Evolutionary conservation across 2,888 invertebrate species (phyloP), one percentile per base, ranked within the genome.

Genomic region (Eristalis tenax): DNA sequence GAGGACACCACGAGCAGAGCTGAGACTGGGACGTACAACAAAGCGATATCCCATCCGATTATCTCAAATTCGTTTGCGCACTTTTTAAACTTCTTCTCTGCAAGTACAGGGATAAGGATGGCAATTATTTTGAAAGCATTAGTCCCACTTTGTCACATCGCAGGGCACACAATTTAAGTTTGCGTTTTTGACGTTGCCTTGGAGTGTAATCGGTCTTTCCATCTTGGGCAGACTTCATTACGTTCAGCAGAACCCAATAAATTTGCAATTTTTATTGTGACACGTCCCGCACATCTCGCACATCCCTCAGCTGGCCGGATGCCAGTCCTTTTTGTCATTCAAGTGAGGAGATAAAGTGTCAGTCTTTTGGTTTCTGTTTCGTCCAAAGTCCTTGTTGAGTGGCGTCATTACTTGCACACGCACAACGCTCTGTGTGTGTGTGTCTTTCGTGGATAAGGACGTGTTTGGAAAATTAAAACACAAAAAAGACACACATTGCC

Each of bases 391-490:
- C 50, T 18, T 6, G n/a, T 18, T 38, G 38, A 38, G 38, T 38
- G 38, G 32, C 32, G 32, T n/a, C 43, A 43, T 43, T 43, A 43
- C 43, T 43, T 43, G 43, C 43, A 43, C 18, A 50, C 50, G 50
- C 28, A 66, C 32, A 32, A 32, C 15, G 43, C 5, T 22, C 43
- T 35, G 38, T 75, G 57, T 40, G 5, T 61, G 68, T n/a, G 35
- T n/a, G 57, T 23, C 28, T 61, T 4, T 26, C n/a, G 59, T n/a
- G 73, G 69, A 69, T 70, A 70, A 74, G 64, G 50, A 85, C 85
- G 85, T 85, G 85, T 69, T 85, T 64, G 32, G 85, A 85, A 85
- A 85, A 81, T 81, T 85, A 85, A 85, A 81, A 81, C 43, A 77
- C 69, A 81, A 50, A n/a, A 65, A 84, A 61, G 40, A 32, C 32